Evolutionary conservation across 2,113 vertebrate species (phyloP).

Genomic region (Microcebus griseorufus): DNA sequence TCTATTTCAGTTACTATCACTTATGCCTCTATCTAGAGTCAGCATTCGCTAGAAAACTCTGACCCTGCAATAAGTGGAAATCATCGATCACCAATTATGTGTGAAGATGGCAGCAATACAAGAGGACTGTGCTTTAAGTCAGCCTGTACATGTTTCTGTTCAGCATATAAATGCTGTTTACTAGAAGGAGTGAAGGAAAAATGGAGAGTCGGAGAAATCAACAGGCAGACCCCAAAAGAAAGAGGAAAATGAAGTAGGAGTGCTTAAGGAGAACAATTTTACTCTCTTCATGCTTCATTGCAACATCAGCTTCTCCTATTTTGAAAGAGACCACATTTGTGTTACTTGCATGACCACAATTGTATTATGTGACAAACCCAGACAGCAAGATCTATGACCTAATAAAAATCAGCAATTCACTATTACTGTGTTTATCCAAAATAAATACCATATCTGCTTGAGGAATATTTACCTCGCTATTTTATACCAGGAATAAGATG

Average conservation of each 20-base stretch:
- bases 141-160: background rate
- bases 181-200: background rate
- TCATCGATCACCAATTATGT: fast-evolving
- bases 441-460: background rate
- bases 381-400: background rate
- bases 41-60: background rate
- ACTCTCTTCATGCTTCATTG: no score
- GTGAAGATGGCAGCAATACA: fast-evolving
- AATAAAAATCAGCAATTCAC: background rate
- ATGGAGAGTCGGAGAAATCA: background rate
- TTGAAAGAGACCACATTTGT: background rate
- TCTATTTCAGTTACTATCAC: background rate
- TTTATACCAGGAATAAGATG: background rate
- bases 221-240: background rate
- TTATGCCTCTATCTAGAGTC: fast-evolving
- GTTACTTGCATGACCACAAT: no score
- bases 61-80: background rate
- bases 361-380: background rate
- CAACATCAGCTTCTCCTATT: background rate
- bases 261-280: fast-evolving
- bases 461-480: background rate
- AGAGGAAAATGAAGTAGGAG: background rate
- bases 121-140: background rate
- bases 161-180: background rate
- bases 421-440: background rate